Conservation (phyloP, 2,888 invertebrate genomes). For the Brachycybe producta region DNA sequence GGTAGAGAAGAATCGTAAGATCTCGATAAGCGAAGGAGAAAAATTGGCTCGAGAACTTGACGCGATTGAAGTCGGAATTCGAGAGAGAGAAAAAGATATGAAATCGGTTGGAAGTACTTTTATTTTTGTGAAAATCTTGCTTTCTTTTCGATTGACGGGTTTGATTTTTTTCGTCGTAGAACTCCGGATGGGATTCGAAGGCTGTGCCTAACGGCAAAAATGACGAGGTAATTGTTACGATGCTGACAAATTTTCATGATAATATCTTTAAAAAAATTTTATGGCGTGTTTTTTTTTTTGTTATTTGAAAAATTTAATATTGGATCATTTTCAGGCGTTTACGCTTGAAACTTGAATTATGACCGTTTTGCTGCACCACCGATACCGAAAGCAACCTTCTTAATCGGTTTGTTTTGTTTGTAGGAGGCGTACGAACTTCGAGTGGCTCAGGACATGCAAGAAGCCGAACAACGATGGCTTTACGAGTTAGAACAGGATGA, state of each 20-base stretch:
- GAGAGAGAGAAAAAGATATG: slow-evolving; percentile 47
- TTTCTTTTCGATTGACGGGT: background rate
- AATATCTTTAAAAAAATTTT: too few species aligned
- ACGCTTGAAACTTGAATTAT: background rate
- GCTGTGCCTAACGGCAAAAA: slow-evolving; percentile 8
- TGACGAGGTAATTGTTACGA: too few species aligned
- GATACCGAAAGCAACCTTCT: too few species aligned
- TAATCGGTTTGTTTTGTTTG: slow-evolving; percentile 20
- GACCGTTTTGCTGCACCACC: too few species aligned
- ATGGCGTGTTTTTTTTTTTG: too few species aligned
- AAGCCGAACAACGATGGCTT: slow-evolving; percentile 49
- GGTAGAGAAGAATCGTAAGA: too few species aligned
- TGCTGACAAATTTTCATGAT: too few species aligned
- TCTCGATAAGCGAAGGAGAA: slow-evolving; percentile 41
- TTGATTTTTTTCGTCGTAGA: background rate
- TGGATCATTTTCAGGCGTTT: background rate
- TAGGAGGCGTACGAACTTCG: slow-evolving; percentile 48
- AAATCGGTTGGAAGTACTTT: slow-evolving; percentile 21
- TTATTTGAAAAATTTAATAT: too few species aligned
- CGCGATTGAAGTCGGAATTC: slow-evolving; percentile 47
- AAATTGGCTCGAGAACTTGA: slow-evolving; percentile 46
- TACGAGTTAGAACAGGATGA: slow-evolving; percentile 46
- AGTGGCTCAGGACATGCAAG: slow-evolving; percentile 53
- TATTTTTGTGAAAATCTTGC: background rate
- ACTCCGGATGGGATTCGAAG: slow-evolving; percentile 1